These are phyloP conservation scores for Coptodon rendalli DNA, from an alignment of 2,113 vertebrate genomes.

Conservation along the genomic window DNA sequence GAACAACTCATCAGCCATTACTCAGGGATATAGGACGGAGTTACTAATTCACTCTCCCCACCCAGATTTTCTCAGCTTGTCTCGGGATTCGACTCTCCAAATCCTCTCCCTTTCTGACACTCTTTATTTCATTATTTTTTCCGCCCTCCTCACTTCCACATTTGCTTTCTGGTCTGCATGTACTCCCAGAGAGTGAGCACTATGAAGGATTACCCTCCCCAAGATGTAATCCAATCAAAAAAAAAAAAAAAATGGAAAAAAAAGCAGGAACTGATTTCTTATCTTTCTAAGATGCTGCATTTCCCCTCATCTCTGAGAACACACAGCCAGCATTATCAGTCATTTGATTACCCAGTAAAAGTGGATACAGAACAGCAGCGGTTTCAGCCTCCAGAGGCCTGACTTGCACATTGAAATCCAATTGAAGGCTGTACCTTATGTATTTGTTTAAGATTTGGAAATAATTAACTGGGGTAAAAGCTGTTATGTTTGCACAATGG, in stretches of 20 bases:
- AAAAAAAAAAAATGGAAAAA: slow-evolving; percentile 62
- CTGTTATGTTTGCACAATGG: slow-evolving; percentile 64
- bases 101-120: slow-evolving; percentile 27
- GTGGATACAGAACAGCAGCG: slow-evolving; percentile 69
- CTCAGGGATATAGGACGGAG: not conserved
- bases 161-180: slow-evolving; percentile 57
- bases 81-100: slow-evolving; percentile 42
- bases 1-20: slow-evolving; percentile 10
- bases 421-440: slow-evolving; percentile 73
- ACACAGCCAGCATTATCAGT: slow-evolving; percentile 72
- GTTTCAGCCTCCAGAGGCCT: slow-evolving; percentile 67
- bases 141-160: slow-evolving; percentile 11
- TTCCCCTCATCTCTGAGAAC: slow-evolving; percentile 69
- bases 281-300: slow-evolving; percentile 74
- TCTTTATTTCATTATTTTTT: not conserved
- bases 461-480: slow-evolving; percentile 76
- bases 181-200: slow-evolving; percentile 50
- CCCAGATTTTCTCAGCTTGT: slow-evolving; percentile 29
- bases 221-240: slow-evolving; percentile 72
- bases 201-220: slow-evolving; percentile 69
- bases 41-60: slow-evolving; percentile 41
- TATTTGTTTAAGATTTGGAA: slow-evolving; percentile 77
- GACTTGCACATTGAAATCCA: slow-evolving; percentile 72
- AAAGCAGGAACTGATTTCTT: slow-evolving; percentile 77
- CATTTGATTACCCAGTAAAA: slow-evolving; percentile 77